Conservation (phyloP, 2,113 vertebrate species). For the Chiloscyllium plagiosum region DNA sequence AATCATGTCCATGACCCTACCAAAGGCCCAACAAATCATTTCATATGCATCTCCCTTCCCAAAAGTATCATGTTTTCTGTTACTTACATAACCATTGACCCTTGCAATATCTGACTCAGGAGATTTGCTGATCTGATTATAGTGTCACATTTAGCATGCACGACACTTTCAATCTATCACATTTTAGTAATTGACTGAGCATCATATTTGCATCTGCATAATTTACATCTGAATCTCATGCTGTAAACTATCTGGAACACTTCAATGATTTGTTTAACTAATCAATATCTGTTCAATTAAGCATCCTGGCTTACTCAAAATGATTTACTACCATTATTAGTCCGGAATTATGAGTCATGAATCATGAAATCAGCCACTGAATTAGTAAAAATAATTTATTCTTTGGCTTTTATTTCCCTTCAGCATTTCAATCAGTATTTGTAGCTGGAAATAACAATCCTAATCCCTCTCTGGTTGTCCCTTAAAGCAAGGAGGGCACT, state of each 20-base stretch:
- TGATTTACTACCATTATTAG: background rate
- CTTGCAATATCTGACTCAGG: background rate
- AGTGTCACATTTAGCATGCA: background rate
- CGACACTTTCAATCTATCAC: constrained; percentile 7
- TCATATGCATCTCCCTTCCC: too few species aligned
- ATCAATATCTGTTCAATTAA: background rate
- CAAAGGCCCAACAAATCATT: too few species aligned
- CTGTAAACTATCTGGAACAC: background rate
- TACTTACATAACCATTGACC: background rate
- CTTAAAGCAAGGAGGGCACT: too few species aligned
- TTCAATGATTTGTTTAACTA: background rate
- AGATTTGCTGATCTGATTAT: background rate
- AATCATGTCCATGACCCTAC: background rate
- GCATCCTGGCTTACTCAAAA: background rate
- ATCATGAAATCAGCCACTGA: background rate
- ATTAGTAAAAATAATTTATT: background rate
- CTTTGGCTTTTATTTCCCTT: background rate
- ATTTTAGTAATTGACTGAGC: background rate
- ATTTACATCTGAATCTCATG: background rate
- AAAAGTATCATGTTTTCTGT: background rate
- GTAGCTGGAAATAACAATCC: background rate
- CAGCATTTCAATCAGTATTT: background rate
- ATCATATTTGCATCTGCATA: background rate
- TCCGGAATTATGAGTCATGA: background rate
- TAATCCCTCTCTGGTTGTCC: background rate